Conservation (phyloP, 1,140 invertebrate genomes). For the Cylas formicarius region DNA sequence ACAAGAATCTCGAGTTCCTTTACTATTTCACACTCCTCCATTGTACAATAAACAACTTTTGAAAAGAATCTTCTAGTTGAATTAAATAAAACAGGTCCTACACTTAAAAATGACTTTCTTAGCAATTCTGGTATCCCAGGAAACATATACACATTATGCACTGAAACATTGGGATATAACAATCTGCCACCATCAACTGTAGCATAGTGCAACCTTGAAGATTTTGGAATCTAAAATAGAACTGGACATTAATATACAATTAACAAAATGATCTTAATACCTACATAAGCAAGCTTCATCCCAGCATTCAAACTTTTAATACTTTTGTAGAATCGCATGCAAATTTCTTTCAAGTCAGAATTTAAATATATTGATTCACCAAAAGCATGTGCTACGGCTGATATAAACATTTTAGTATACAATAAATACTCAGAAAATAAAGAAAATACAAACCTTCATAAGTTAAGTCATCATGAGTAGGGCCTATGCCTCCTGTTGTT, state of each 20-base stretch:
- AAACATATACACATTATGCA: constrained; percentile 70
- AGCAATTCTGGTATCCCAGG: constrained; percentile 69
- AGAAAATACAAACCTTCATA: constrained; percentile 53
- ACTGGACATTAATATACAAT: background rate
- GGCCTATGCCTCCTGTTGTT: constrained; percentile 74
- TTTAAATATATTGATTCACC: constrained; percentile 50
- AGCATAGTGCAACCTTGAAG: constrained; percentile 42
- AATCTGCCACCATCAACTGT: constrained; percentile 28
- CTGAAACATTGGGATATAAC: constrained; percentile 58
- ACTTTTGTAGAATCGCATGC: constrained; percentile 44
- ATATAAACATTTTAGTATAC: constrained; percentile 3
- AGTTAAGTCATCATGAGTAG: constrained; percentile 80
- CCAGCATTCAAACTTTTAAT: constrained; percentile 39
- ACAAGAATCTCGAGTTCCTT: constrained; percentile 41
- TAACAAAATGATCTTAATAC: constrained; percentile 7
- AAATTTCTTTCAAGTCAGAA: constrained; percentile 52
- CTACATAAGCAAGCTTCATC: constrained; percentile 44
- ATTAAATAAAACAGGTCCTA: constrained; percentile 41
- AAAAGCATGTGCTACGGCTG: constrained; percentile 64
- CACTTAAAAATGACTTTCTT: constrained; percentile 48
- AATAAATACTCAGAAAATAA: background rate
- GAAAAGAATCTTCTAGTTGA: constrained; percentile 40
- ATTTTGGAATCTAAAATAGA: constrained; percentile 43
- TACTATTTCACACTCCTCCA: constrained; percentile 44
- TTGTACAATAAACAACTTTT: constrained; percentile 43